phyloP scores from a whole-genome alignment of 2,888 invertebrate species.

The Trissonchulus sp. region DNA sequence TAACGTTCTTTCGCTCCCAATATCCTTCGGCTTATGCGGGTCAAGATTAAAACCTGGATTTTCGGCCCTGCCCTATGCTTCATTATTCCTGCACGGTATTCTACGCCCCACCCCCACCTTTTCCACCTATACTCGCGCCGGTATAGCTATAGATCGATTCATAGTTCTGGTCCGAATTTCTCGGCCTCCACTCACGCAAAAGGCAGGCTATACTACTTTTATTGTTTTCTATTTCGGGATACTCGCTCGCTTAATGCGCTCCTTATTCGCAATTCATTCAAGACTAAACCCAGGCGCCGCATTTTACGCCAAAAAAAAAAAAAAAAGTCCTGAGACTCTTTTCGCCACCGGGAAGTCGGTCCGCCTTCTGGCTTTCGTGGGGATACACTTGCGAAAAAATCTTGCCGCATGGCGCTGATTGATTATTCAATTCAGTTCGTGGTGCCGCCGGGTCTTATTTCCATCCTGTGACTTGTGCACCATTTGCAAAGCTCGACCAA shows the following conservation, averaged over 20 bases:
- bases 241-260: neutral
- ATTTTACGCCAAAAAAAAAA: neutral
- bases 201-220: neutral
- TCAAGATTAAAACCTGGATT: neutral
- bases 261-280: neutral
- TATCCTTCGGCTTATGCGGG: conserved; percentile 6
- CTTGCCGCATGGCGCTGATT: conserved; percentile 19
- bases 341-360: conserved; percentile 17
- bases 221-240: neutral
- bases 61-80: conserved; percentile 1
- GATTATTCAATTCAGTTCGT: conserved; percentile 17
- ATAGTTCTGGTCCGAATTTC: neutral
- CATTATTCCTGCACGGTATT: neutral
- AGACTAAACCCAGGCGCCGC: conserved; percentile 11
- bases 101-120: neutral
- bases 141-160: conserved; percentile 18
- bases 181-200: neutral
- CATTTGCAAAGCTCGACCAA: conserved; percentile 3
- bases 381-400: conserved; percentile 6
- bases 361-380: neutral
- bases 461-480: conserved; percentile 18
- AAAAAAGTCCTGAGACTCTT: conserved; percentile 7
- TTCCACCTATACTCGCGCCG: conserved; percentile 1
- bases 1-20: neutral
- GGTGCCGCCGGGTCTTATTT: conserved; percentile 9